phyloP scores from a whole-genome alignment of 2,888 invertebrate genomes.

The Mesochorus sp. region DNA sequence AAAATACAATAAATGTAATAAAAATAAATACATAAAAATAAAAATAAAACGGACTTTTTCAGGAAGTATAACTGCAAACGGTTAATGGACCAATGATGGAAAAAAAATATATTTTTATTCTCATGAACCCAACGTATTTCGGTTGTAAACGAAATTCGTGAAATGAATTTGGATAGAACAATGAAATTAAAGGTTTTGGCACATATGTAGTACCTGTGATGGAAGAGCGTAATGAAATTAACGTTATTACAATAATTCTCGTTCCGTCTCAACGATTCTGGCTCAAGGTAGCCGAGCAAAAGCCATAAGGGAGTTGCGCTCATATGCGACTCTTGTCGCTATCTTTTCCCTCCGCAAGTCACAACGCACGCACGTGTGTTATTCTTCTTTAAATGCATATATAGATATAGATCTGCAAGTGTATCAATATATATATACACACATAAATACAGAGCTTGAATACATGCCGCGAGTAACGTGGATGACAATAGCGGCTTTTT shows the following conservation, averaged over 20 bases:
- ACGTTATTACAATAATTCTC: constrained; percentile 72
- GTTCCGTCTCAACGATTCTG: constrained; percentile 79
- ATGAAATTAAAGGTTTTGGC: constrained; percentile 5
- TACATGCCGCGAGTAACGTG: constrained; percentile 23
- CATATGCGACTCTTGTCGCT: constrained; percentile 49
- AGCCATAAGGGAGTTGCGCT: constrained; percentile 43
- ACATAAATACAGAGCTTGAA: not conserved
- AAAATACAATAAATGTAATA: not conserved
- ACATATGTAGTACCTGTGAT: constrained; percentile 25
- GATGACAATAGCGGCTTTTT: constrained; percentile 38
- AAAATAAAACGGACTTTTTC: no score
- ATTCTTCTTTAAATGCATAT: not conserved
- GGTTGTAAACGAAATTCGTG: not conserved
- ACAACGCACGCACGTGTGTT: constrained; percentile 8
- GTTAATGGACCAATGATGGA: no score
- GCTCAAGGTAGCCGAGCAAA: constrained; percentile 78
- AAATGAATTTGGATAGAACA: not conserved
- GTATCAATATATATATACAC: not conserved
- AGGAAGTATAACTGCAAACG: no score
- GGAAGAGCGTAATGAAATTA: constrained; percentile 66
- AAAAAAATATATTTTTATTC: no score
- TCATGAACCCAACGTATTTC: no score
- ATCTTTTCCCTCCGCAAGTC: constrained; percentile 40
- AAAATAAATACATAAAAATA: not conserved
- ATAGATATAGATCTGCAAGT: not conserved